A percentile compares a stretch with the other conserved stretches of the same genome.
Conservation (phyloP, 2,797 vertebrate species). For the Falco novaeseelandiae region DNA sequence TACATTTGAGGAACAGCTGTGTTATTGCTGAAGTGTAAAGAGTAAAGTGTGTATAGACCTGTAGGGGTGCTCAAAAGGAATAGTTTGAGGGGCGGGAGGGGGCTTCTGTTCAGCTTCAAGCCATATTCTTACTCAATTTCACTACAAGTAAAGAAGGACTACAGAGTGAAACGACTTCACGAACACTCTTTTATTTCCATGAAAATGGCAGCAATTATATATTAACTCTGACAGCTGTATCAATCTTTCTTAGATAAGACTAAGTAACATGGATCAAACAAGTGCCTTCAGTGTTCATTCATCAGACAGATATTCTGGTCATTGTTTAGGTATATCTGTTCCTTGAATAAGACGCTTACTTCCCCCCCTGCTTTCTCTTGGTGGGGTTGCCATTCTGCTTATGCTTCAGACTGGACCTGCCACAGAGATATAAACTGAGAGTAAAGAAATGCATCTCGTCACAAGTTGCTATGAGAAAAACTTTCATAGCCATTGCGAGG, state of each 20-base stretch:
- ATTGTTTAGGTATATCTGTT: not conserved
- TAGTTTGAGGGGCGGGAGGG: too few relatives aligned
- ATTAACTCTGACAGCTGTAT: slow-evolving; percentile 6
- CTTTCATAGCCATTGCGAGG: not conserved
- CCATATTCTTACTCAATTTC: not conserved
- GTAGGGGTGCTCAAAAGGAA: not conserved
- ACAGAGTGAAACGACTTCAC: not conserved
- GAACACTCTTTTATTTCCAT: not conserved
- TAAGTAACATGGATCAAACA: not conserved
- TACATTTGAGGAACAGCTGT: slow-evolving; percentile 48
- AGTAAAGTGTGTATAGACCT: slow-evolving; percentile 12
- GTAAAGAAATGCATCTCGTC: slow-evolving; percentile 21
- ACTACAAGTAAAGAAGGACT: not conserved
- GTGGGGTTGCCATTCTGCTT: slow-evolving; percentile 4
- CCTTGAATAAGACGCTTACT: not conserved
- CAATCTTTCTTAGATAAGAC: slow-evolving; percentile 9
- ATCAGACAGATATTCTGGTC: not conserved
- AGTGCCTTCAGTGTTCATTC: not conserved
- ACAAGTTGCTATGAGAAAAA: not conserved
- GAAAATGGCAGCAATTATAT: not conserved
- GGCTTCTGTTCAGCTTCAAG: not conserved
- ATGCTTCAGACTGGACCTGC: not conserved
- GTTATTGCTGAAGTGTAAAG: slow-evolving; percentile 34
- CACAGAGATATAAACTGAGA: slow-evolving; percentile 32
- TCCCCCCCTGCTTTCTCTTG: not conserved